Evolutionary conservation across 1,140 invertebrate genomes (phyloP).

Genomic region (Tenebrio molitor): DNA sequence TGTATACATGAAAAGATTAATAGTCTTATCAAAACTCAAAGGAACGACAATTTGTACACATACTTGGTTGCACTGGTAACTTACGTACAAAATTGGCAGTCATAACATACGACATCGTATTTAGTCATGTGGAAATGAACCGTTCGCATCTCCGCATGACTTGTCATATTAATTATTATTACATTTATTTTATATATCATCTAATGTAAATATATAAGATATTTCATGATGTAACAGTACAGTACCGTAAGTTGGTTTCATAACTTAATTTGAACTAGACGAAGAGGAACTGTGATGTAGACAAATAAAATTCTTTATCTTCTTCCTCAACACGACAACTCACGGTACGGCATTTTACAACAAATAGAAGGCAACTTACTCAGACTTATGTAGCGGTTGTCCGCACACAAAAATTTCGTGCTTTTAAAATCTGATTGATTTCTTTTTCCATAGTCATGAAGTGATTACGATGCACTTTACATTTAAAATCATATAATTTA

Average conservation of each 20-base stretch:
- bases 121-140: constrained; percentile 13
- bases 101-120: constrained; percentile 56
- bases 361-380: constrained; percentile 62
- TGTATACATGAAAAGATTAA: constrained; percentile 59
- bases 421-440: constrained; percentile 44
- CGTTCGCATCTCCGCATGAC: constrained; percentile 49
- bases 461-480: constrained; percentile 37
- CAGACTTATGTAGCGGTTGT: constrained; percentile 62
- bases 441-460: constrained; percentile 42
- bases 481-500: constrained; percentile 41
- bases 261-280: constrained; percentile 2
- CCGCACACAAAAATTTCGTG: constrained; percentile 59
- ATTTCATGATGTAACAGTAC: constrained; percentile 38
- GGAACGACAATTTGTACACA: constrained; percentile 64
- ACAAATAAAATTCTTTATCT: background rate
- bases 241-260: background rate
- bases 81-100: constrained; percentile 64
- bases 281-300: constrained; percentile 40
- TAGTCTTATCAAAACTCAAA: constrained; percentile 59
- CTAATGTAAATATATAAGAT: constrained; percentile 58
- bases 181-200: constrained; percentile 55
- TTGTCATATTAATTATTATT: constrained; percentile 51
- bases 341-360: constrained; percentile 29
- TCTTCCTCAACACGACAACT: constrained; percentile 1
- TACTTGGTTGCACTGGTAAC: constrained; percentile 66